Evolutionary conservation across 2,888 invertebrate species (phyloP), one percentile per base, ranked within the genome.

Genomic region (Ctena decussata): DNA sequence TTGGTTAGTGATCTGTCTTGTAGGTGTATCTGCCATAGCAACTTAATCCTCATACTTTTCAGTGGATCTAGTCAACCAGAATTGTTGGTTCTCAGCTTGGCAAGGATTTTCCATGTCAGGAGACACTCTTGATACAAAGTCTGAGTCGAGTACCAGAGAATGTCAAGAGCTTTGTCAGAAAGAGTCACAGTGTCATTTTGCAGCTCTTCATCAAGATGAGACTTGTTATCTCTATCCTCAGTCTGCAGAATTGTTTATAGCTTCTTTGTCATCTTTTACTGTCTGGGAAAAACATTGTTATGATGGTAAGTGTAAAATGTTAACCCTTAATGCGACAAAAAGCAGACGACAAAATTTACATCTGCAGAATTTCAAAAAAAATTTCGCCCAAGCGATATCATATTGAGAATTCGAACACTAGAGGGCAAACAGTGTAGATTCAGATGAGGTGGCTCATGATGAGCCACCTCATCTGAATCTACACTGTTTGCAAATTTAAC

Each of bases 281-380:
- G 15, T n/a, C 35, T 70, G 35, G 70, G 70, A 70, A 11, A 77
- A 77, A 77, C 41, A 65, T 1, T 77, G 77, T 77, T 32, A 27
- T 30, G 41, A 77, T 30, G n/a, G 76, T 76, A 76, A 46, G 74
- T 74, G n/a, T n/a, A n/a, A n/a, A n/a, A n/a, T n/a, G n/a, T n/a
- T n/a, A n/a, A n/a, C 0, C 39, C 21, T 70, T 27, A 24, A 5
- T 71, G 5, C 39, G n/a, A n/a, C n/a, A n/a, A n/a, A n/a, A n/a
- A n/a, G n/a, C n/a, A n/a, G n/a, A n/a, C n/a, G n/a, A n/a, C n/a
- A n/a, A n/a, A n/a, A n/a, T n/a, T n/a, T n/a, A n/a, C n/a, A n/a
- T n/a, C n/a, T n/a, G n/a, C n/a, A n/a, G n/a, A n/a, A n/a, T n/a
- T n/a, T n/a, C n/a, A n/a, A n/a, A n/a, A n/a, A n/a, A n/a, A n/a